A percentile compares a stretch with the other conserved stretches of the same genome.
Conservation (phyloP, 1,140 invertebrate genomes). For the Temnothorax curvispinosus region DNA sequence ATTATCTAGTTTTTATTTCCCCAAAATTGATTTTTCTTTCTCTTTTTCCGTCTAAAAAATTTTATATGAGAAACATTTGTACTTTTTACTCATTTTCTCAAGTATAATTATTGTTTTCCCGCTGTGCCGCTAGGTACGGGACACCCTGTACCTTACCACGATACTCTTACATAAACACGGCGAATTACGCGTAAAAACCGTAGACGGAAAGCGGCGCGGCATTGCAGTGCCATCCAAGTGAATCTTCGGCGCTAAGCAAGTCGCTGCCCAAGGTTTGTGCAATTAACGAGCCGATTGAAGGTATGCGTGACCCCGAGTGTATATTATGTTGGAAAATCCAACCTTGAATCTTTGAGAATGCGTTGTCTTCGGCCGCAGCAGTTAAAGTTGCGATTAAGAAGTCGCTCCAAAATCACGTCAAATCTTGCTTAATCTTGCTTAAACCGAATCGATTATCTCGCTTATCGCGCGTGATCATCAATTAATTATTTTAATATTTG, state of each 20-base stretch:
- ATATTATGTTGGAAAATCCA: background rate
- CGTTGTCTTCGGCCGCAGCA: background rate
- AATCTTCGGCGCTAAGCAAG: background rate
- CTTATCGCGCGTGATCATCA: background rate
- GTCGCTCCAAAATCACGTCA: background rate
- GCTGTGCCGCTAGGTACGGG: background rate
- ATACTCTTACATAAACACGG: conserved; percentile 2
- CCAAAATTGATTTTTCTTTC: no score
- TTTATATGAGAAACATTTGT: background rate
- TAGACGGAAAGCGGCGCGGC: background rate
- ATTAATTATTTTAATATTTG: background rate
- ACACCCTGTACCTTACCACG: no score
- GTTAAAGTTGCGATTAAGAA: background rate
- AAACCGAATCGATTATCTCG: background rate
- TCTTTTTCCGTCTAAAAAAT: background rate
- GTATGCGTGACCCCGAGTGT: background rate
- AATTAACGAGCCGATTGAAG: conserved; percentile 36
- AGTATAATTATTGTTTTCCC: background rate
- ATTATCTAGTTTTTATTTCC: background rate
- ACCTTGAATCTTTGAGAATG: conserved; percentile 3
- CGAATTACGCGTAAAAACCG: conserved; percentile 5
- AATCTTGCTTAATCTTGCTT: background rate
- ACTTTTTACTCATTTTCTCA: background rate
- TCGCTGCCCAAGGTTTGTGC: conserved; percentile 14
- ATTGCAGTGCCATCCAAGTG: background rate